Evolutionary conservation across 2,888 invertebrate genomes (phyloP), one percentile per base, ranked within the genome.

Genomic region (Machimus atricapillus): DNA sequence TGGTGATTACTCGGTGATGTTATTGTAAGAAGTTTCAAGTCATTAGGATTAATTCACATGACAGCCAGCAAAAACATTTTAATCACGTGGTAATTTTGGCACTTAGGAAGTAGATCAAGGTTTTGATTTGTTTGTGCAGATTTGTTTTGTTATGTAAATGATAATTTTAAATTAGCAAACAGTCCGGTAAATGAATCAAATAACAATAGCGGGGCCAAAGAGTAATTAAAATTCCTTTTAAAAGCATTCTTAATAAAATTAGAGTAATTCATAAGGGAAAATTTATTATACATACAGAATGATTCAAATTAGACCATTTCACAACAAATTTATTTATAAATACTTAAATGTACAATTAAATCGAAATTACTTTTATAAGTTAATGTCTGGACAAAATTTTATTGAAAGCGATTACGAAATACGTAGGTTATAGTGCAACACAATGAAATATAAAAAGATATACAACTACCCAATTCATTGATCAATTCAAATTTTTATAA

Each of bases 1-100:
- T 66, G 66, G 66, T 66, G 77, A 77, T 77, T 77, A 40, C 77
- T 19, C 37, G 77, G 40, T 37, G 77, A 37, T 77, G 66, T 19
- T 83, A 37, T 83, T 83, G 82, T 66, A 83, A 83, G 82, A 83
- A 58, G 66, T 83, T 83, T 83, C 82, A 66, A 83, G 82, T 83
- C 82, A 83, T 83, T 83, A 83, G 66, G 82, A 83, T 66, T 66
- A 83, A 83, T 83, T 83, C 82, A 83, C 82, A 83, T 83, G 40
- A 37, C 37, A 83, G 46, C 58, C 31, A 37, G 31, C 58, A 66
- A 83, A 66, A 83, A 83, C 66, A 83, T 66, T 83, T 83, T 83
- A 83, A 83, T 83, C 82, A 83, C 82, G 66, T 83, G 66, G 23
- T 83, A 83, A 83, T 83, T 66, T 58, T 37, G 40, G 23, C 66